Evolutionary conservation across 92 coral and sea anemone genomes (phyloP), one percentile per base, ranked within the genome.

Genomic region (Blastomussa wellsi): DNA sequence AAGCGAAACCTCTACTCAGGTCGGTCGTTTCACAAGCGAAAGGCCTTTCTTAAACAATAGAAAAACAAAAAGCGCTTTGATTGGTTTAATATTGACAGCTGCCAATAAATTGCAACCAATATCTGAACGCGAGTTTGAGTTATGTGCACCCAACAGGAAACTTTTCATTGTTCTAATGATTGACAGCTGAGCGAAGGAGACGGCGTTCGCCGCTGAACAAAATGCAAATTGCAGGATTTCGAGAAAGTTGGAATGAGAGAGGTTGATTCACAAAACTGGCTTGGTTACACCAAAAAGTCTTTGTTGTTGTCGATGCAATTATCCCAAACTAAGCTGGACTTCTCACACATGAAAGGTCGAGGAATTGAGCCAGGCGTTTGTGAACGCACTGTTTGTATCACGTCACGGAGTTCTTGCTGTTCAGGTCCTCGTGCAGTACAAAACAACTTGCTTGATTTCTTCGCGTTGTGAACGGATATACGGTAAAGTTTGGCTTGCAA

Each of bases 61-160:
- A 31, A 19, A 62, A 19, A 3, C 59, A 66, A 7, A 57, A 31
- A 35, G 33, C 55, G 64, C 10, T 44, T 41, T 75, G 39, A 85
- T 77, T 85, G 88, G 88, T 29, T 49, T 7, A 28, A 51, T 13
- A 65, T 13, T 85, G 88, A 77, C 88, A 77, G 88, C 88, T 76
- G 83, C 77, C 88, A 7, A 83, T 38, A 35, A 77, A 26, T 22
- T 32, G 35, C 39, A 49, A 78, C 88, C 88, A 85, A 85, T 85
- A 85, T 24, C 41, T 20, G 38, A n/a, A 71, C 68, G 83, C 51
- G 68, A 17, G 28, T 32, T 26, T 11, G 42, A 68, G 83, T 77
- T 83, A 77, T 85, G 88, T 35, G 88, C 88, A 85, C 24, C 71
- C 62, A 85, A 77, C 76, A 83, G 22, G 17, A 66, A 77, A 52